Evolutionary conservation across 1,140 invertebrate species (phyloP), one percentile per base, ranked within the genome.

Genomic region (Rhynchophorus ferrugineus): DNA sequence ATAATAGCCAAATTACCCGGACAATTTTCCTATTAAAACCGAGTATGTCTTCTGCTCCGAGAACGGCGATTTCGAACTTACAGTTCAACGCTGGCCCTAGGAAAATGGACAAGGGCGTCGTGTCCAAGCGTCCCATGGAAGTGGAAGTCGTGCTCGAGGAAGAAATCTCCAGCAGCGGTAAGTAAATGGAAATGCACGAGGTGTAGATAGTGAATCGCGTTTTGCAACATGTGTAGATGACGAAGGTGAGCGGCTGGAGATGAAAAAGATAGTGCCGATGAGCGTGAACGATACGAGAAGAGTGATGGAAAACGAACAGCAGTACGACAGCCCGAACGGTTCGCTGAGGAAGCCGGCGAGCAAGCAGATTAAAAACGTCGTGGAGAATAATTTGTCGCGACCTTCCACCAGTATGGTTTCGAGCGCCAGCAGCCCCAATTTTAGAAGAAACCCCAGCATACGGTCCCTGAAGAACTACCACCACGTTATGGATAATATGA

Each of bases 361-460:
- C n/a, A 41, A 11, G 11, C 33, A n/a, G 17, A 49, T 22, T 17
- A 14, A 19, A 13, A n/a, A 18, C 16, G 13, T 55, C 14, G 46
- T 47, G 13, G 5, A 16, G 1, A 47, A 18, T 21, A 33, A 49
- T 29, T 16, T 29, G 20, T 1, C 43, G 3, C 9, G 17, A 18
- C 51, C 51, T 3, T 54, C 44, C 6, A 52, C 51, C 19, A 54
- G 51, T 21, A 46, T 55, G 18, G 46, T 49, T 44, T 55, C 53
- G 24, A 55, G 53, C 21, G 38, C 49, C 37, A 55, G 53, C 21
- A 60, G 55, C 41, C 60, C 62, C 8, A 61, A 57, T 45, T 64
- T 64, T 43, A 37, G 56, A 14, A 41, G 62, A 8, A 53, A 62
- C 21, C 61, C 61, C 37, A 64, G 62, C 37, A 56, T 61, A 19